Evolutionary conservation across 2,113 vertebrate genomes (phyloP).

Genomic region (Sceloporus undulatus): DNA sequence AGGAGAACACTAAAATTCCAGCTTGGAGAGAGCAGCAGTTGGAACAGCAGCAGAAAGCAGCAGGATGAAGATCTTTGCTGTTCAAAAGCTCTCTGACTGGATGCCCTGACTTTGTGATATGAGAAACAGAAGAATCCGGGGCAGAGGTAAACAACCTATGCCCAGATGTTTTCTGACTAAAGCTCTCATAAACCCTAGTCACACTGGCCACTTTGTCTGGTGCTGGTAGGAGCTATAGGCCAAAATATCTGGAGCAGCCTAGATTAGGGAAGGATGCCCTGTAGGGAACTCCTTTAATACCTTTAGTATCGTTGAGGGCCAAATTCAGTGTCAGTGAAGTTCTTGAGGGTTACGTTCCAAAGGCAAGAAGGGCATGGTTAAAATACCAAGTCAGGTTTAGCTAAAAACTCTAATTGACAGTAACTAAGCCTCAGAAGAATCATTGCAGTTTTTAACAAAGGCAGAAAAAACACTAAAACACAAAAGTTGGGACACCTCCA

Average conservation of each 20-base stretch:
- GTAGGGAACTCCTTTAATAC: too few species aligned
- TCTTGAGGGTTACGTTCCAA: too few species aligned
- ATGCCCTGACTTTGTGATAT: neutral
- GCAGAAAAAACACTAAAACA: too few species aligned
- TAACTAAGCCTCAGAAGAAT: too few species aligned
- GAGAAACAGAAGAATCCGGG: neutral
- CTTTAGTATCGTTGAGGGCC: too few species aligned
- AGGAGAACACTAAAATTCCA: neutral
- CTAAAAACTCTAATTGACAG: too few species aligned
- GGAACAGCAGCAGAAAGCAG: neutral
- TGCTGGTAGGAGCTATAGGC: neutral
- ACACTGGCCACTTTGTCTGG: neutral
- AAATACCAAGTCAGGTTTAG: too few species aligned
- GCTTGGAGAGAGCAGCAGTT: rapidly evolving
- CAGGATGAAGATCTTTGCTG: neutral
- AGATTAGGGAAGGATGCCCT: neutral
- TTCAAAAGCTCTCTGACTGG: neutral
- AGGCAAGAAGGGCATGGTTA: too few species aligned
- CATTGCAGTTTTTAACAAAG: too few species aligned
- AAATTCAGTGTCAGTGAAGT: too few species aligned
- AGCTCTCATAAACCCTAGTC: neutral
- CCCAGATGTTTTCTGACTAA: neutral
- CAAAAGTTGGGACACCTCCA: too few species aligned
- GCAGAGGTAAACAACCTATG: neutral
- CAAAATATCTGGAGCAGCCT: neutral